These are phyloP conservation scores for Puma concolor DNA, from an alignment of 2,113 vertebrate species.

Conservation along the genomic window DNA sequence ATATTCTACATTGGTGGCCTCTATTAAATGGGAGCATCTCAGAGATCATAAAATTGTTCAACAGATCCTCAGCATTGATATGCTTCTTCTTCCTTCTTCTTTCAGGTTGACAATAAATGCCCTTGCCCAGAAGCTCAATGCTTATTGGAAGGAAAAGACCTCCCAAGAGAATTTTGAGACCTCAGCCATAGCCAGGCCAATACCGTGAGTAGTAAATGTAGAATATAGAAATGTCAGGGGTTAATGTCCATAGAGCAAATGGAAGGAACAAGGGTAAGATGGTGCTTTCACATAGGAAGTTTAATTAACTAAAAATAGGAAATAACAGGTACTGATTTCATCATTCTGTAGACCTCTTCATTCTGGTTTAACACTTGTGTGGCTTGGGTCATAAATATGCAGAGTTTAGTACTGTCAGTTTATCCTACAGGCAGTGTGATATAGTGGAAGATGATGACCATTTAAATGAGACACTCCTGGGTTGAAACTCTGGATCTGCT, in stretches of 20 bases:
- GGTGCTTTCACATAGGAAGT: background rate
- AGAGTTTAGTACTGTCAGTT: slow-evolving; percentile 2
- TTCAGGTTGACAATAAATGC: slow-evolving; percentile 85
- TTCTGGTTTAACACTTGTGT: slow-evolving; percentile 12
- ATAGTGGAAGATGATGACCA: background rate
- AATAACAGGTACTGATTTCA: slow-evolving; percentile 20
- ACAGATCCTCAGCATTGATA: slow-evolving; percentile 18
- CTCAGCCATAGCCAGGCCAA: background rate
- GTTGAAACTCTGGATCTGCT: slow-evolving; percentile 18
- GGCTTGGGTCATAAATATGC: slow-evolving; percentile 40
- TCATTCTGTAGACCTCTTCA: slow-evolving; percentile 13
- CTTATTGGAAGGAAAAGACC: slow-evolving; percentile 89
- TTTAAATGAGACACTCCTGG: slow-evolving; percentile 26
- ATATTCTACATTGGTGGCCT: slow-evolving; percentile 28
- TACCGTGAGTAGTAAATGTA: slow-evolving; percentile 57
- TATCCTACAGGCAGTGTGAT: background rate
- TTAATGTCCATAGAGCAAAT: slow-evolving; percentile 41
- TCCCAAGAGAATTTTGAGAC: slow-evolving; percentile 68
- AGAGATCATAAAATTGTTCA: background rate
- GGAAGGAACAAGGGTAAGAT: slow-evolving; percentile 28
- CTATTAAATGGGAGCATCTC: background rate
- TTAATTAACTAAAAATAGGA: slow-evolving; percentile 46
- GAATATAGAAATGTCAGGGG: slow-evolving; percentile 8
- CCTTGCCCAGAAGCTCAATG: slow-evolving; percentile 90
- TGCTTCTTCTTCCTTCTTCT: slow-evolving; percentile 36